phyloP scores from a whole-genome alignment of 1,140 invertebrate genomes.

The Rhagoletis pomonella region DNA sequence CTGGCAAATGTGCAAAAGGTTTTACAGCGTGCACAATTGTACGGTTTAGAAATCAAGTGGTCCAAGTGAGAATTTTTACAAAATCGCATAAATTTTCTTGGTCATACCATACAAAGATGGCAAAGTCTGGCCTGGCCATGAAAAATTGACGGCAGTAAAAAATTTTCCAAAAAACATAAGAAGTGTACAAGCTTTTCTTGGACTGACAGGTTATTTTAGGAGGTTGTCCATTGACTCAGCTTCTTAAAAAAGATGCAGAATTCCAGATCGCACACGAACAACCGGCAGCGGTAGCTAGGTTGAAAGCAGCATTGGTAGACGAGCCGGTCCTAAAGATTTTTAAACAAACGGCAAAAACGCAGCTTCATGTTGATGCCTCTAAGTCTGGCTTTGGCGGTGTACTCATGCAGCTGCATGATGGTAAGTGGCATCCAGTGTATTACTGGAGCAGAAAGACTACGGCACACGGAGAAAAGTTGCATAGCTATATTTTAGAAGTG shows the following conservation, averaged over 20 bases:
- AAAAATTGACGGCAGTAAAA: too few species aligned
- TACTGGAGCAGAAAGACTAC: constrained; percentile 67
- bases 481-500: constrained; percentile 65
- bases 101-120: too few species aligned
- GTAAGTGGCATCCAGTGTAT: constrained; percentile 54
- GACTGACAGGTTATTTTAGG: constrained; percentile 57
- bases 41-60: constrained; percentile 26
- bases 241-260: constrained; percentile 31
- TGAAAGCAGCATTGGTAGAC: not conserved
- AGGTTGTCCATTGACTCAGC: constrained; percentile 60
- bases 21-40: not conserved
- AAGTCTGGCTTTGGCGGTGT: constrained; percentile 60
- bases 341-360: constrained; percentile 24
- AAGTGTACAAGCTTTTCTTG: not conserved
- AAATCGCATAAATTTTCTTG: too few species aligned
- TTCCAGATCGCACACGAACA: constrained; percentile 17
- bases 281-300: not conserved
- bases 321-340: constrained; percentile 35
- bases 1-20: not conserved
- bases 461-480: constrained; percentile 70
- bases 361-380: constrained; percentile 24
- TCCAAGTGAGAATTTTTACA: not conserved
- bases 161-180: not conserved
- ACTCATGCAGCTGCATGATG: constrained; percentile 58
- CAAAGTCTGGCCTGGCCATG: too few species aligned